Percentiles rank a stretch among this genome's conserved stretches.
phyloP scores from a whole-genome alignment of 23 tunicate genomes.

The Diplosoma virens region DNA sequence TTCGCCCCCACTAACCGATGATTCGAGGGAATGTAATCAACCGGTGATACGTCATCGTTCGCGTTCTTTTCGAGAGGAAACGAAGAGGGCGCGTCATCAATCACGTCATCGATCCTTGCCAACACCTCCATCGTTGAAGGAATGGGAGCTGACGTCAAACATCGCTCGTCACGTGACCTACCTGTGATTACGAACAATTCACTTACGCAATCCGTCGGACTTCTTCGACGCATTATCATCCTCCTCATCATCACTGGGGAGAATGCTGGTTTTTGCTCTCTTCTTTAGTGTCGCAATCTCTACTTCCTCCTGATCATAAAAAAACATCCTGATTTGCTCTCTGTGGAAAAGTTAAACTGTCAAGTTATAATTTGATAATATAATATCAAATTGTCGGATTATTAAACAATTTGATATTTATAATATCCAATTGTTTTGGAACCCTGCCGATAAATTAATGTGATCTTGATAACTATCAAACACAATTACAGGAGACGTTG shows the following conservation, averaged over 20 bases:
- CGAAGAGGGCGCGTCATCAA: constrained; percentile 44
- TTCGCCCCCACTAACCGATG: background rate
- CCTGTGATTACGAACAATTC: background rate
- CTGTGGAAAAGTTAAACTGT: too few species aligned
- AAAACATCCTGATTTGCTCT: too few species aligned
- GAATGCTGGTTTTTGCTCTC: background rate
- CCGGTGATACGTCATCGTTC: constrained; percentile 61
- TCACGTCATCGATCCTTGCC: constrained; percentile 28
- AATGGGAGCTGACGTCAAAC: constrained; percentile 31
- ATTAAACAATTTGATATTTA: too few species aligned
- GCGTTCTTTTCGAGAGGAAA: constrained; percentile 20
- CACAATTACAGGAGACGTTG: too few species aligned
- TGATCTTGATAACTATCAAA: too few species aligned
- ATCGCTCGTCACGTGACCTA: too few species aligned
- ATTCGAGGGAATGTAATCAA: background rate
- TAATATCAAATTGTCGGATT: too few species aligned
- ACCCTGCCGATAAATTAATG: too few species aligned
- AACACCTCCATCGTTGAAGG: constrained; percentile 54
- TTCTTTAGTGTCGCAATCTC: constrained; percentile 3
- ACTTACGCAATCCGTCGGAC: constrained; percentile 3
- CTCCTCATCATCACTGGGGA: constrained; percentile 27
- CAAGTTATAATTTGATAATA: too few species aligned
- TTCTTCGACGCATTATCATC: constrained; percentile 14
- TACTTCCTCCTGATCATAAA: constrained; percentile 3
- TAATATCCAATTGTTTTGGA: too few species aligned